phyloP scores from a whole-genome alignment of 2,797 vertebrate species.

The Chloroceryle inda region DNA sequence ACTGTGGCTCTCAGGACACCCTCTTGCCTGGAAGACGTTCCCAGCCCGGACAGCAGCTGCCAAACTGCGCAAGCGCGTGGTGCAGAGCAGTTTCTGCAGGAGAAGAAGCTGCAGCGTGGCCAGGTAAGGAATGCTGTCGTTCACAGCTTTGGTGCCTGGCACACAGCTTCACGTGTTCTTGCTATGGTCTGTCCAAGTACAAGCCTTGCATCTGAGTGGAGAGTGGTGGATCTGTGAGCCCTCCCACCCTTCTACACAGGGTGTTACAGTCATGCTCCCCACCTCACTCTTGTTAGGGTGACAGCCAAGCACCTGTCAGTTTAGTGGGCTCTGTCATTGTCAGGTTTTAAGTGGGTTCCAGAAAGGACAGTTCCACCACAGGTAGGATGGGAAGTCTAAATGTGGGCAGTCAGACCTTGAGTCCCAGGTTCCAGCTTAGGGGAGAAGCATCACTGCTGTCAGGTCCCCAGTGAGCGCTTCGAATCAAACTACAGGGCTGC shows the following conservation, averaged over 20 bases:
- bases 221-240: not conserved
- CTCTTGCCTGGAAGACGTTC: not conserved
- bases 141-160: accelerated
- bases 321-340: not conserved
- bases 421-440: not conserved
- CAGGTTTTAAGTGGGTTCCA: not conserved
- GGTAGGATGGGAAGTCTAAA: not conserved
- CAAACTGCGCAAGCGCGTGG: not conserved
- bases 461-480: not conserved
- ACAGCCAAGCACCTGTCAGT: accelerated
- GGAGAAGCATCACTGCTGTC: too few species aligned
- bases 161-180: accelerated
- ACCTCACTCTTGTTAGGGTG: not conserved
- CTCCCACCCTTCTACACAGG: not conserved
- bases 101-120: not conserved
- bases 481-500: not conserved
- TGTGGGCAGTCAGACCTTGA: not conserved
- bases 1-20: not conserved
- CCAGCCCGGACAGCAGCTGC: not conserved
- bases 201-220: not conserved
- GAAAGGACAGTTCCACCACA: not conserved
- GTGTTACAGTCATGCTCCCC: not conserved
- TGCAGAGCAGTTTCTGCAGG: not conserved
- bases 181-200: not conserved
- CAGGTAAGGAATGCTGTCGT: not conserved